Evolutionary conservation across 2,888 invertebrate genomes (phyloP).

Genomic region (Argyresthia albistria): DNA sequence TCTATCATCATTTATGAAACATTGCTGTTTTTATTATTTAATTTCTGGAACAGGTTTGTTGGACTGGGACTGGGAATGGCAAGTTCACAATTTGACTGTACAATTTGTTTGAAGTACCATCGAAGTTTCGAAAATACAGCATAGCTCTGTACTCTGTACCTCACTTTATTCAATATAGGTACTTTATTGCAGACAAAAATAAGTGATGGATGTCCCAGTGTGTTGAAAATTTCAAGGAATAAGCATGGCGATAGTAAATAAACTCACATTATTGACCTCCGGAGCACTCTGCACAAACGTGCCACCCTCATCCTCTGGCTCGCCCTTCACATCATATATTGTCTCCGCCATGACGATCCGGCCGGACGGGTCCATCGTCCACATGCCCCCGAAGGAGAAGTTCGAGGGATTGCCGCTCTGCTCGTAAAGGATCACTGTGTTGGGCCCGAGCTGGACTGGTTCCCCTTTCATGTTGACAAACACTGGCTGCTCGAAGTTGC

Average conservation of each 20-base stretch:
- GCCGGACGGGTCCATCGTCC: slow-evolving; percentile 64
- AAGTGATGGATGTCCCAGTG: too few species aligned
- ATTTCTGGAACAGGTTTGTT: too few species aligned
- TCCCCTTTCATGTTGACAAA: slow-evolving; percentile 68
- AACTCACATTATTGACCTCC: slow-evolving; percentile 53
- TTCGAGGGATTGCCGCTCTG: slow-evolving; percentile 62
- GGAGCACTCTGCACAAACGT: slow-evolving; percentile 54
- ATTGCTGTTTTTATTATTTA: too few species aligned
- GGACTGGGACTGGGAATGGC: too few species aligned
- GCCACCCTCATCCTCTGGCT: slow-evolving; percentile 53
- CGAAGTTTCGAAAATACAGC: too few species aligned
- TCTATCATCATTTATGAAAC: too few species aligned
- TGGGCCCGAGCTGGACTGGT: slow-evolving; percentile 61
- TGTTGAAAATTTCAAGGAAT: too few species aligned
- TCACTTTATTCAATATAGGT: too few species aligned
- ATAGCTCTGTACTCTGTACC: too few species aligned
- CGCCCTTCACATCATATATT: slow-evolving; percentile 65
- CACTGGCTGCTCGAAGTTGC: slow-evolving; percentile 64
- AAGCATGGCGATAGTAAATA: neutral
- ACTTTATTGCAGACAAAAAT: too few species aligned
- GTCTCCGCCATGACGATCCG: slow-evolving; percentile 68
- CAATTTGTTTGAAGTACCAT: too few species aligned
- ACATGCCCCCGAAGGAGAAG: slow-evolving; percentile 64
- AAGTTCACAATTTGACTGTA: too few species aligned
- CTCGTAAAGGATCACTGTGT: slow-evolving; percentile 64